phyloP scores from a whole-genome alignment of 2,113 vertebrate genomes.

The Melanostigma gelatinosum region DNA sequence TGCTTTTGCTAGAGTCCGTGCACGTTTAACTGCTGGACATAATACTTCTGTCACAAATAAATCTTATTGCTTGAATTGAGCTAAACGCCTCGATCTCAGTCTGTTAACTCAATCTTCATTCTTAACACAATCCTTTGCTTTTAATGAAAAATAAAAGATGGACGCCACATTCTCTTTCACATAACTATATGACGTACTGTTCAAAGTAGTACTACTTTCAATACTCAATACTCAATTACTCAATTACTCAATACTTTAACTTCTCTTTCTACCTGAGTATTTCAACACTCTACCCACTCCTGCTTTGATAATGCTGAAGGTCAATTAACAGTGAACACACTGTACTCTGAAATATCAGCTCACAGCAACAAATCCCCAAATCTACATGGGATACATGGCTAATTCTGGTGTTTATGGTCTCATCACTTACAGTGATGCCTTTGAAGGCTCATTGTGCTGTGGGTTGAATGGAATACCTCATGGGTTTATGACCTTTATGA shows the following conservation, averaged over 20 bases:
- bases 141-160: neutral
- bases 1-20: too few relatives aligned
- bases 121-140: neutral
- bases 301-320: neutral
- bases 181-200: too few relatives aligned
- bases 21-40: too few relatives aligned
- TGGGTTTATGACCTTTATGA: neutral
- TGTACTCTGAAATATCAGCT: conserved; percentile 5
- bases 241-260: neutral
- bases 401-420: conserved; percentile 7
- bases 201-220: neutral
- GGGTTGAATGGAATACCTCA: neutral
- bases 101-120: too few relatives aligned
- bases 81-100: too few relatives aligned
- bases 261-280: neutral
- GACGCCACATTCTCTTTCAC: neutral
- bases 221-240: too few relatives aligned
- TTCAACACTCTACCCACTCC: neutral
- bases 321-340: neutral
- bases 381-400: conserved; percentile 1
- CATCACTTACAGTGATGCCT: neutral
- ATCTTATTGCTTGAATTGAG: too few relatives aligned
- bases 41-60: too few relatives aligned
- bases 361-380: neutral
- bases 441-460: neutral